phyloP scores from a whole-genome alignment of 2,888 invertebrate species.

The Andrena marginata region DNA sequence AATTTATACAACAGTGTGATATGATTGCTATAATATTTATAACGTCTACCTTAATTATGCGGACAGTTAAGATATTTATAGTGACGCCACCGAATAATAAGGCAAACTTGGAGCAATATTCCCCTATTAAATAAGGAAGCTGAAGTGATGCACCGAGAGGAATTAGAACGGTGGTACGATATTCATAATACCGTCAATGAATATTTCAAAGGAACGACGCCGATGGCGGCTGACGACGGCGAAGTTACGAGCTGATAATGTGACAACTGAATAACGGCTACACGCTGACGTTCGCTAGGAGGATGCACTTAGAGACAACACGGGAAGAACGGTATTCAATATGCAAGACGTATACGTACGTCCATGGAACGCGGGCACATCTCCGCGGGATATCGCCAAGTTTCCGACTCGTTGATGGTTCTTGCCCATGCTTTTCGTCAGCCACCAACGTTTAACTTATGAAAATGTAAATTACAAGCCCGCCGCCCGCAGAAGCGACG shows the following conservation, averaged over 20 bases:
- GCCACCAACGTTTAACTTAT: constrained; percentile 13
- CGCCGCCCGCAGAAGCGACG: neutral
- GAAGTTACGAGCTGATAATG: constrained; percentile 59
- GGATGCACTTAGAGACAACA: constrained; percentile 5
- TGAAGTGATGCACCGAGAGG: neutral
- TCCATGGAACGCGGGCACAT: neutral
- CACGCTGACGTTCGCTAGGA: neutral
- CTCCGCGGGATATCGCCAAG: constrained; percentile 9
- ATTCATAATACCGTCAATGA: neutral
- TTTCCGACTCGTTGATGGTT: constrained; percentile 29
- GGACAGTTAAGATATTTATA: neutral
- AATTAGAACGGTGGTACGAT: neutral
- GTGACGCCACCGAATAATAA: too few species aligned
- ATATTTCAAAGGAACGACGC: constrained; percentile 16
- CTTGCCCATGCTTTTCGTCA: constrained; percentile 24
- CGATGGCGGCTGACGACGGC: constrained; percentile 43
- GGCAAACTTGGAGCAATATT: too few species aligned
- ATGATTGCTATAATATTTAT: too few species aligned
- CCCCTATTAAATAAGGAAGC: neutral
- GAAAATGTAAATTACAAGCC: neutral
- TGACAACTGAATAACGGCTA: constrained; percentile 48
- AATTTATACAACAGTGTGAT: neutral
- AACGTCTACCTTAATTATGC: neutral
- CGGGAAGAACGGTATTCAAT: constrained; percentile 13
- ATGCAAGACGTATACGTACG: neutral